These are phyloP conservation scores for Pipra filicauda DNA, from an alignment of 2,113 vertebrate genomes.

Conservation along the genomic window DNA sequence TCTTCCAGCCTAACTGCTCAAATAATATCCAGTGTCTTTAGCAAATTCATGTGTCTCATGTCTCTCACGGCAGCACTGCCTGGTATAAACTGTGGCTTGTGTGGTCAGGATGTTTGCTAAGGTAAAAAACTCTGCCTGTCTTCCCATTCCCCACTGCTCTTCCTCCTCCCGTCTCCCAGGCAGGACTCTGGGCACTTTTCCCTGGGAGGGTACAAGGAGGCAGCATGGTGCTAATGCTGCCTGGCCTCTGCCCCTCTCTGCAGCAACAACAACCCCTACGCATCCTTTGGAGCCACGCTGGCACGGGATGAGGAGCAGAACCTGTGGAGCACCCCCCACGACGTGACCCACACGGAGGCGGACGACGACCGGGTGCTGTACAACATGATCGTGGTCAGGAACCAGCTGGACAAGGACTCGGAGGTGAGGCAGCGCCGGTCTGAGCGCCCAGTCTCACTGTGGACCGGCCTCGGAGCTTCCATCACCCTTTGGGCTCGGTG, in stretches of 20 bases:
- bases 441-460: fast-evolving
- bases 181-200: neutral
- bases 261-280: slow-evolving; percentile 70
- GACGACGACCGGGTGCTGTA: slow-evolving; percentile 83
- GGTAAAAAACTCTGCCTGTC: neutral
- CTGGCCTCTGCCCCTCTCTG: neutral
- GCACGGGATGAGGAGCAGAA: slow-evolving; percentile 75
- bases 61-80: neutral
- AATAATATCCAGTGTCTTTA: neutral
- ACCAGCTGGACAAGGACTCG: slow-evolving; percentile 79
- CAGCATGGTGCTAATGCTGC: fast-evolving
- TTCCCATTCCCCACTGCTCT: neutral
- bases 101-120: neutral
- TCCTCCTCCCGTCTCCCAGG: neutral
- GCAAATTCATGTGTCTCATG: too few species aligned
- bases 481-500: too few species aligned
- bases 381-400: slow-evolving; percentile 84
- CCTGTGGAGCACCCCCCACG: slow-evolving; percentile 64
- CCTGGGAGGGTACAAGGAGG: neutral
- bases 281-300: slow-evolving; percentile 76
- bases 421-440: slow-evolving; percentile 72
- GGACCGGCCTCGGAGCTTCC: neutral
- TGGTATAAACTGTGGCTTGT: neutral
- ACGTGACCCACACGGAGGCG: slow-evolving; percentile 71
- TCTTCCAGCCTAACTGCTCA: neutral